Percentiles rank a stretch among this genome's conserved stretches.
Conservation (phyloP, 2,113 vertebrate genomes). For the Perca schrenkii region DNA sequence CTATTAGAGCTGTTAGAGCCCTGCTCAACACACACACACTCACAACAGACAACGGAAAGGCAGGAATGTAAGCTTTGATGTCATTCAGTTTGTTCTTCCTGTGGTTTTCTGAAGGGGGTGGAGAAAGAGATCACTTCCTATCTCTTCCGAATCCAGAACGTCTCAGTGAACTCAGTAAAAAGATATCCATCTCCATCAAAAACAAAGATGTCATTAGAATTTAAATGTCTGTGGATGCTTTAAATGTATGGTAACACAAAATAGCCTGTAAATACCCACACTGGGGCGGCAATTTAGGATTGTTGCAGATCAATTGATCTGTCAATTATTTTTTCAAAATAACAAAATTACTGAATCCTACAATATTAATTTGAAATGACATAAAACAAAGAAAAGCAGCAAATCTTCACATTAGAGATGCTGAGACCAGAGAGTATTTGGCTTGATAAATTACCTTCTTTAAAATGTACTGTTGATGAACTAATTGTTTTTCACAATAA, state of each 20-base stretch:
- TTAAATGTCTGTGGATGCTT: constrained; percentile 48
- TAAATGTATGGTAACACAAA: neutral
- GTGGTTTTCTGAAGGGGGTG: constrained; percentile 34
- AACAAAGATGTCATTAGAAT: constrained; percentile 60
- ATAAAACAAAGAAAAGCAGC: neutral
- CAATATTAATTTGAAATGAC: neutral
- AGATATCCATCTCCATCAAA: constrained; percentile 30
- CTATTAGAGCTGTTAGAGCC: neutral
- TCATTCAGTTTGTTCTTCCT: constrained; percentile 56
- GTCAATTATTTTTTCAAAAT: neutral
- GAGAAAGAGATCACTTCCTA: constrained; percentile 45
- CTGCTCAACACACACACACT: constrained; percentile 38
- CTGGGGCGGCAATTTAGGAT: neutral
- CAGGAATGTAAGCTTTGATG: constrained; percentile 69
- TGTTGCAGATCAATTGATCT: neutral
- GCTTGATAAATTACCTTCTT: neutral
- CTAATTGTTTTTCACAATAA: neutral
- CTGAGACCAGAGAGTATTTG: constrained; percentile 9
- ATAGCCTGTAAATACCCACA: neutral
- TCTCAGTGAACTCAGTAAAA: constrained; percentile 35
- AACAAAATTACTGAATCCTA: neutral
- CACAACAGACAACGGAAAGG: constrained; percentile 42
- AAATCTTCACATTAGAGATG: neutral
- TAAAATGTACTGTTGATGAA: neutral
- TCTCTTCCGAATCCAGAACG: constrained; percentile 52